These are phyloP conservation scores for Neodiprion virginianus DNA, from an alignment of 1,140 invertebrate genomes.

Conservation along the genomic window DNA sequence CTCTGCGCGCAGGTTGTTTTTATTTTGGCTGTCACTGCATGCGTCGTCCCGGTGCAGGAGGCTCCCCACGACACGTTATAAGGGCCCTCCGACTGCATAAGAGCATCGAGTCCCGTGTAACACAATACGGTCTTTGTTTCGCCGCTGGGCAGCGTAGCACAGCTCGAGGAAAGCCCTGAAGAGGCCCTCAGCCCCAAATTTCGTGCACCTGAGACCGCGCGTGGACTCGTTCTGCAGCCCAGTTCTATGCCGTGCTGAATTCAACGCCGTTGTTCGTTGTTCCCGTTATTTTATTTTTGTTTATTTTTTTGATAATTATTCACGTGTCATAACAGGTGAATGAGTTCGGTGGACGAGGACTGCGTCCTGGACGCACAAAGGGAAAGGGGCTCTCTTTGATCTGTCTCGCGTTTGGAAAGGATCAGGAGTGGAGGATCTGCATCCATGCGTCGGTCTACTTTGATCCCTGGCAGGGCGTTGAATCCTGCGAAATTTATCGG, in stretches of 20 bases:
- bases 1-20: background rate
- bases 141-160: background rate
- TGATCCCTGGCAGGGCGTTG: too few species aligned
- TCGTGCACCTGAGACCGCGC: too few species aligned
- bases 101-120: constrained; percentile 6
- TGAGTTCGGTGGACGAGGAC: background rate
- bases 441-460: too few species aligned
- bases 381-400: too few species aligned
- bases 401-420: too few species aligned
- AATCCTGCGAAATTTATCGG: background rate
- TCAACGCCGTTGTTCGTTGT: background rate
- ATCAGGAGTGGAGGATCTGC: too few species aligned
- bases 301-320: background rate
- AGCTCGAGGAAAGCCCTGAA: background rate
- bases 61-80: background rate
- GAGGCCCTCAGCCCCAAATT: too few species aligned
- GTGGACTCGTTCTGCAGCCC: too few species aligned
- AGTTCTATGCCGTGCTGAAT: too few species aligned
- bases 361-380: too few species aligned
- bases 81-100: background rate
- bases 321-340: background rate
- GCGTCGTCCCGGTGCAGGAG: background rate
- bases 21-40: constrained; percentile 2
- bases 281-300: background rate
- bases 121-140: constrained; percentile 5